Conservation (phyloP, 2,113 vertebrate genomes). For the Pterophyllum scalare region DNA sequence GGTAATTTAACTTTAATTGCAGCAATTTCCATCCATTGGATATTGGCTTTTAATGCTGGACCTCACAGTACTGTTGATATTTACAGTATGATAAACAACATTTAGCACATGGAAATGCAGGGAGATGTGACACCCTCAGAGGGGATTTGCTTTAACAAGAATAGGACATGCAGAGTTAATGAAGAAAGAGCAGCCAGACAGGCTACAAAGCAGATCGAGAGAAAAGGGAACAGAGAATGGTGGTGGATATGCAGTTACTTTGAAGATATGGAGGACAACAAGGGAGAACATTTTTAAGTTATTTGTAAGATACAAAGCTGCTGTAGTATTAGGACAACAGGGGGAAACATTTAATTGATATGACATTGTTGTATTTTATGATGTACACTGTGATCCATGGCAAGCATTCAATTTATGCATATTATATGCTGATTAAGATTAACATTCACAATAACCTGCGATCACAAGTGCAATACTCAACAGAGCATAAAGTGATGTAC, state of each 20-base stretch:
- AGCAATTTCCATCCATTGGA: neutral
- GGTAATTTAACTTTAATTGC: slow-evolving; percentile 4
- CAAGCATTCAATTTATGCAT: neutral
- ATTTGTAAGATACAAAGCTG: neutral
- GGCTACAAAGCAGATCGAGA: neutral
- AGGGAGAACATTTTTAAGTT: too few relatives aligned
- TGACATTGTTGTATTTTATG: too few relatives aligned
- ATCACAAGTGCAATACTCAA: neutral
- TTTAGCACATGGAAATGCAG: neutral
- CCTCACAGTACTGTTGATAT: neutral
- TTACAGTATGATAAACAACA: slow-evolving; percentile 5
- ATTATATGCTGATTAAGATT: neutral
- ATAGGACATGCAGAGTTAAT: neutral
- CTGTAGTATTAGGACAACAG: neutral
- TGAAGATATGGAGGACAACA: neutral
- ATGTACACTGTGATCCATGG: neutral
- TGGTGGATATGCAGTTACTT: neutral
- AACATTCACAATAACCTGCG: neutral
- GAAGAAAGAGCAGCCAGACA: neutral
- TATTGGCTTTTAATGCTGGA: neutral
- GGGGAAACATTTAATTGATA: too few relatives aligned
- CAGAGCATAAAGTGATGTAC: neutral
- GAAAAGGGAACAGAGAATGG: neutral
- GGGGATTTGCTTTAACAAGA: neutral
- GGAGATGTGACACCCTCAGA: neutral